Evolutionary conservation across 2,797 vertebrate species (phyloP).

Genomic region (Pelobates cultripes): DNA sequence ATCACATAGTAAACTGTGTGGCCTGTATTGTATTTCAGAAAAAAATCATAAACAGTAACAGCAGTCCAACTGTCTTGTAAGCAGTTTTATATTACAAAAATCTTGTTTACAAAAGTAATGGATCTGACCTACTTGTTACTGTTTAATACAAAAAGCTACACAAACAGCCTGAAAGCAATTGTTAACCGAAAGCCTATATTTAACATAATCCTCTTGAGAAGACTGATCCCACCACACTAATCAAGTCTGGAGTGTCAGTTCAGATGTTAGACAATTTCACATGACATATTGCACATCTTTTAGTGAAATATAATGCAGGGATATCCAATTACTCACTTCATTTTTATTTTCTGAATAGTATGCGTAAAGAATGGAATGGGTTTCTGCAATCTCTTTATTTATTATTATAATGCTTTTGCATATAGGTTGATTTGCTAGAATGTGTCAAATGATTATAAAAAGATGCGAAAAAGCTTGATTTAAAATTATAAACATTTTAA

Average conservation of each 20-base stretch:
- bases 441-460: no score
- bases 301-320: slow-evolving; percentile 63
- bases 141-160: slow-evolving; percentile 56
- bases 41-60: neutral
- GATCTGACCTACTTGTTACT: slow-evolving; percentile 57
- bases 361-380: no score
- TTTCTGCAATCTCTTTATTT: no score
- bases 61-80: neutral
- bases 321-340: slow-evolving; percentile 59
- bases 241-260: slow-evolving; percentile 60
- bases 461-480: no score
- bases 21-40: no score
- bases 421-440: no score
- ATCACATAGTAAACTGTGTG: no score
- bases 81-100: slow-evolving; percentile 22
- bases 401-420: no score
- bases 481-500: no score
- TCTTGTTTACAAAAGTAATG: slow-evolving; percentile 44
- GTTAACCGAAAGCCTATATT: slow-evolving; percentile 62
- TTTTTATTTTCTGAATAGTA: slow-evolving; percentile 12
- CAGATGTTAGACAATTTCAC: slow-evolving; percentile 63
- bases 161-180: slow-evolving; percentile 55
- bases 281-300: slow-evolving; percentile 60
- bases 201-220: slow-evolving; percentile 57
- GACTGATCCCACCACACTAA: slow-evolving; percentile 57